A percentile compares a stretch with the other conserved stretches of the same genome.
These are phyloP conservation scores for Poeciliopsis gracilis DNA, from an alignment of 2,797 vertebrate genomes.

Conservation along the genomic window DNA sequence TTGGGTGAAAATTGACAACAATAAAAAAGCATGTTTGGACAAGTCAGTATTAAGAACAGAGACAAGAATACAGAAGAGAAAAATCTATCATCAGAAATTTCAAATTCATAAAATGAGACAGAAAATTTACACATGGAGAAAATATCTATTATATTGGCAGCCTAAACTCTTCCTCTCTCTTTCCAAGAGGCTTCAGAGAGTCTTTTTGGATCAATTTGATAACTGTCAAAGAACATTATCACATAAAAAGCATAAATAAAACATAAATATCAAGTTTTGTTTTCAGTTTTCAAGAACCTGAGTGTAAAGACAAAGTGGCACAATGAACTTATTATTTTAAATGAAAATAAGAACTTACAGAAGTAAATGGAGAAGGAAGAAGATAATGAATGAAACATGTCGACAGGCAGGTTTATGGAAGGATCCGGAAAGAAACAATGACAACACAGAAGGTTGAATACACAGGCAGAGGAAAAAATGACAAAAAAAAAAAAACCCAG, in stretches of 20 bases:
- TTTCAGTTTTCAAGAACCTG: neutral
- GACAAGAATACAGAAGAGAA: neutral
- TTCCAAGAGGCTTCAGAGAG: neutral
- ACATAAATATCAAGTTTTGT: neutral
- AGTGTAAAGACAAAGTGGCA: neutral
- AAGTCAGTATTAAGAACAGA: neutral
- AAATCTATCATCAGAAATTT: neutral
- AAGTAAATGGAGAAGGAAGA: neutral
- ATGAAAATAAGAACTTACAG: neutral
- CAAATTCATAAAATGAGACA: neutral
- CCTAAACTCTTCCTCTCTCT: neutral
- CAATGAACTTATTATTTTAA: neutral
- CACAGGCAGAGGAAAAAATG: neutral
- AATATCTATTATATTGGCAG: neutral
- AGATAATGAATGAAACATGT: neutral
- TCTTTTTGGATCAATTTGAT: neutral
- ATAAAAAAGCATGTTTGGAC: neutral
- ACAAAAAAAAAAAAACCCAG: neutral
- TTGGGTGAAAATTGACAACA: neutral
- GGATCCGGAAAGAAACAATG: neutral
- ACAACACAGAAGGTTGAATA: neutral
- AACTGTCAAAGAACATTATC: neutral
- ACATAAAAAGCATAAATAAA: neutral
- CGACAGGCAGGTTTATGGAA: neutral
- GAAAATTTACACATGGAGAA: neutral